Evolutionary conservation across 2,113 vertebrate species (phyloP), one percentile per base, ranked within the genome.

Genomic region (Polypterus bichir): DNA sequence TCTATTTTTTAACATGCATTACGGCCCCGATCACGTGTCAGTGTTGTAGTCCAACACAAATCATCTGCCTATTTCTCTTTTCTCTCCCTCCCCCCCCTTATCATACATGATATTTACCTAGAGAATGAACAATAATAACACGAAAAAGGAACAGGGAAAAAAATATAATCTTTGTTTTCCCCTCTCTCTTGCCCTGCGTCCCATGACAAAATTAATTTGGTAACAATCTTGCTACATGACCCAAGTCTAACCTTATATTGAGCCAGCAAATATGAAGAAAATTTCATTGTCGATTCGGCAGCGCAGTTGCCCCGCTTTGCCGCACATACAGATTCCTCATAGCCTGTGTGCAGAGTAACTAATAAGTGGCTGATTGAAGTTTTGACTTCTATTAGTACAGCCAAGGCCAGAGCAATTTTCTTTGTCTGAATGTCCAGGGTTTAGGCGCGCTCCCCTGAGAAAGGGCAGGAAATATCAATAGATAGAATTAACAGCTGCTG

Each of bases 311-410:
- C 76, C 62, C 75, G 62, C 5, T 76, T 81, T 76, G 69, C 73
- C 65, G 76, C 67, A 71, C 77, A 71, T 66, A 73, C 75, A 75
- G 65, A 64, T 53, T 65, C 69, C 72, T 72, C 53, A 51, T 63
- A 67, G 59, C 49, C 11, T 0, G n/a, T 68, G 71, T 3, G 47
- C 73, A 73, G 77, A 77, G 75, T 77, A 75, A 78, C 77, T 82
- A 81, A 73, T 73, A 75, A 80, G 72, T 53, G 62, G 66, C 70
- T 80, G 74, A 80, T 74, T 78, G 80, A 78, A 82, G 73, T 79
- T 82, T 76, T 82, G 74, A 78, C 74, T 85, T 82, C 74, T 77
- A 73, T 79, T 80, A 76, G 71, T 70, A 69, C 63, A 75, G 67
- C 71, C 57, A 67, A 72, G 73, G 66, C 76, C 71, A 73, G 69